Evolutionary conservation across 2,113 vertebrate genomes (phyloP), one percentile per base, ranked within the genome.

Genomic region (Herpailurus yagouaroundi): DNA sequence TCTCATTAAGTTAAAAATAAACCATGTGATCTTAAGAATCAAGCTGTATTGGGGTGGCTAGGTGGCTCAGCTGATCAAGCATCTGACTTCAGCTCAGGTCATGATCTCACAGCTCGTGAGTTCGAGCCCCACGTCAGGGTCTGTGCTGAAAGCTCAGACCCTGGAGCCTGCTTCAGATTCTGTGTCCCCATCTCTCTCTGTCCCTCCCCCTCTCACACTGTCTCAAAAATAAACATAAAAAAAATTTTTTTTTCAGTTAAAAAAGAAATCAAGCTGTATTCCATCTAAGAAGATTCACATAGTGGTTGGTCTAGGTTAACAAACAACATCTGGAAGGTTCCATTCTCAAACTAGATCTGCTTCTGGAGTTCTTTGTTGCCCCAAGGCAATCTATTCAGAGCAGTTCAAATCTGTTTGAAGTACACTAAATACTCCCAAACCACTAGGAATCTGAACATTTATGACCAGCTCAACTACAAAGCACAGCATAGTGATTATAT

Each of bases 1-100:
- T 88, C 50, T 81, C 57, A 64, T 31, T 7, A 84, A n/a, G 15
- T 92, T 89, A 71, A 95, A 95, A 79, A 89, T 45, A 76, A 89
- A 88, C 11, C 33, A 87, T 10, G 82, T 68, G 48, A 50, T 85
- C 23, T 57, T 82, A 89, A 91, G 93, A 96, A 48, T 15, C 50
- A 90, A 84, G 76, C 11, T 86, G 57, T 36, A 69, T 36, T 91
- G 33, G 57, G 57, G 57, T 60, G 21, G 57, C 57, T 21, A 60
- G 57, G 21, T 60, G 57, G 57, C 57, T 60, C 57, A 60, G 57
- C 23, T 7, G 57, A 60, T 60, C 57, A 60, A 60, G 21, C 21
- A 60, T 60, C 57, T 60, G 57, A 60, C 57, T 60, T 60, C 57
- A 60, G 21, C 21, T 60, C 57, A 60, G 8, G 57, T 60, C 21